A percentile compares a stretch with the other conserved stretches of the same genome.
Evolutionary conservation across 1,140 invertebrate genomes (phyloP).

Genomic region (Tenebrio molitor): DNA sequence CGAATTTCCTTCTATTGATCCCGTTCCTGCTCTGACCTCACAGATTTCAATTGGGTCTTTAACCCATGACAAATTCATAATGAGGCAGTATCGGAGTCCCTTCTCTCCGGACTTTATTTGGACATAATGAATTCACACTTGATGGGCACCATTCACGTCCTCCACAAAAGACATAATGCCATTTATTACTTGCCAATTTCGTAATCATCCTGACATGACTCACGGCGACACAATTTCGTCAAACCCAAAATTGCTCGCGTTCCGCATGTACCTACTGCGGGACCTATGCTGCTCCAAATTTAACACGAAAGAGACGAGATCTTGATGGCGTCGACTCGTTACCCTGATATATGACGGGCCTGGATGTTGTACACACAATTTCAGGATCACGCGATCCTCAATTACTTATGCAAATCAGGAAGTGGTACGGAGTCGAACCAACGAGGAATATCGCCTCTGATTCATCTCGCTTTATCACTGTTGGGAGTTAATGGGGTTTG

Average conservation of each 20-base stretch:
- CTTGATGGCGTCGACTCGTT: not conserved
- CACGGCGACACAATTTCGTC: too few species aligned
- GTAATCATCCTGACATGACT: too few species aligned
- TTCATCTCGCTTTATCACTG: constrained; percentile 10
- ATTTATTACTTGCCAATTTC: too few species aligned
- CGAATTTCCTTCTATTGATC: not conserved
- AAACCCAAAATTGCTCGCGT: too few species aligned
- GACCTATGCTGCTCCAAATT: not conserved
- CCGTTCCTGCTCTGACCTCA: not conserved
- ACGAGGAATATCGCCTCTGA: not conserved
- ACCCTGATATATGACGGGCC: constrained; percentile 7
- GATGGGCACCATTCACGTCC: too few species aligned
- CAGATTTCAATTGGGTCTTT: not conserved
- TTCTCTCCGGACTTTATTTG: too few species aligned
- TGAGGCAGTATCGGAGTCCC: too few species aligned
- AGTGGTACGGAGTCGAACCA: constrained; percentile 25
- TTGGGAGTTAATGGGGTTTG: not conserved
- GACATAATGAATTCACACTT: too few species aligned
- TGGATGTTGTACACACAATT: constrained; percentile 3
- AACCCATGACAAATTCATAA: not conserved
- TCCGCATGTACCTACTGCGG: too few species aligned
- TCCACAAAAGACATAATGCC: too few species aligned
- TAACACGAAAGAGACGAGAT: constrained; percentile 22
- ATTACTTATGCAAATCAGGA: constrained; percentile 34
- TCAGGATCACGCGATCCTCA: constrained; percentile 20